Evolutionary conservation across 2,113 vertebrate species (phyloP), one percentile per base, ranked within the genome.

Genomic region (Prolemur simus): DNA sequence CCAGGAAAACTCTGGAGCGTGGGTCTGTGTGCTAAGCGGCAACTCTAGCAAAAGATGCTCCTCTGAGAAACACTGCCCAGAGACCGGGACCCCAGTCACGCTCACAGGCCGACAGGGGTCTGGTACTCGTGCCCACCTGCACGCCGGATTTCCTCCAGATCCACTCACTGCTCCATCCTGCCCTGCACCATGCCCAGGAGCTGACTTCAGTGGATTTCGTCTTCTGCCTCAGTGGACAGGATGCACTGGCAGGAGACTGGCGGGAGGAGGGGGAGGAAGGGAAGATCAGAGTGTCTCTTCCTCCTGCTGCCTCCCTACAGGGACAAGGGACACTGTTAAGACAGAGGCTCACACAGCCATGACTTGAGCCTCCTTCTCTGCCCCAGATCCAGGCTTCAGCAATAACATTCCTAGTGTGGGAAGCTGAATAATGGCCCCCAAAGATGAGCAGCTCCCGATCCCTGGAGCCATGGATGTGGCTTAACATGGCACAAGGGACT

Each of bases 81-180:
- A 56, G 18, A 2, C 6, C 21, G 29, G n/a, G 27, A 18, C 49
- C 0, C 0, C 0, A 4, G 7, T 21, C 25, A 12, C 5, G 6
- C 32, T 42, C 69, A 10, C 7, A 2, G 12, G 25, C 80, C 8
- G 0, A 18, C 20, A 1, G 34, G 2, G 58, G 13, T 29, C 52
- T 63, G 14, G 15, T 12, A 1, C 23, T 27, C 25, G n/a, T 8
- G 0, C 3, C 56, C 10, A 37, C 56, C 81, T 25, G 18, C 32
- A 27, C 0, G 0, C 60, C 12, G 23, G 2, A 23, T 54, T 14
- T 23, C 11, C 21, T 39, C 37, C 37, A 37, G 5, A 13, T 32
- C 14, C 4, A 6, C 20, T 15, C 76, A 34, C 42, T 85, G 25
- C 37, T 66, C 39, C 84, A 73, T 47, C 32, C 82, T 42, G 14